These are phyloP conservation scores for Peromyscus maniculatus DNA, from an alignment of 2,113 vertebrate species.

Conservation along the genomic window DNA sequence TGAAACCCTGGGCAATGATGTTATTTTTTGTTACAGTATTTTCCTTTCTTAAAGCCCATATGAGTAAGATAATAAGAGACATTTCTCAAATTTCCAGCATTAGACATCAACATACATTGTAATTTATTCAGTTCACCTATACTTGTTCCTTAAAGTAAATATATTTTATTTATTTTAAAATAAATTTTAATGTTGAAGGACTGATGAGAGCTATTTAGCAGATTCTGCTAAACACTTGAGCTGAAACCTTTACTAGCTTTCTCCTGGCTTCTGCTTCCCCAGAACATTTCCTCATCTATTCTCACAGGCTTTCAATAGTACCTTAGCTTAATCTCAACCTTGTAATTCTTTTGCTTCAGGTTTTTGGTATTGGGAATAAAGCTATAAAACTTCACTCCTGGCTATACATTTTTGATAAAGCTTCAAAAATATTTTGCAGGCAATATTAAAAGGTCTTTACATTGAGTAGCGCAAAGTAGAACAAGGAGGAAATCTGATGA, in stretches of 20 bases:
- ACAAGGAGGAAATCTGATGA: accelerated
- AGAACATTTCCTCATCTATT: too few relatives aligned
- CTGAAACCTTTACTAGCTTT: too few relatives aligned
- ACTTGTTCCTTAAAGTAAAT: not conserved
- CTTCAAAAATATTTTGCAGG: not conserved
- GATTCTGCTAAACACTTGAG: not conserved
- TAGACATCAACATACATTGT: not conserved
- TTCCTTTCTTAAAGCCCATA: not conserved
- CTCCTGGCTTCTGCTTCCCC: not conserved
- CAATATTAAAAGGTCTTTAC: not conserved
- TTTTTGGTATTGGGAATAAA: not conserved
- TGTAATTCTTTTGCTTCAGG: not conserved
- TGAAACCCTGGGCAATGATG: not conserved
- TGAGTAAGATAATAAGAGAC: not conserved
- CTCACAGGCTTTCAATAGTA: not conserved
- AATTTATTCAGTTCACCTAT: not conserved
- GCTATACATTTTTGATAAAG: not conserved
- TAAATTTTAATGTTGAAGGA: too few relatives aligned
- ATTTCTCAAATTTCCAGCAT: not conserved
- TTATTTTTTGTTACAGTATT: not conserved
- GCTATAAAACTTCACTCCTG: not conserved
- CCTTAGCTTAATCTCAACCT: not conserved
- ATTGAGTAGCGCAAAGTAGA: too few relatives aligned
- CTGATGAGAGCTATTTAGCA: accelerated
- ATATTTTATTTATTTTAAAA: not conserved